Conservation (phyloP, 2,797 vertebrate species). For the Chelon auratus region DNA sequence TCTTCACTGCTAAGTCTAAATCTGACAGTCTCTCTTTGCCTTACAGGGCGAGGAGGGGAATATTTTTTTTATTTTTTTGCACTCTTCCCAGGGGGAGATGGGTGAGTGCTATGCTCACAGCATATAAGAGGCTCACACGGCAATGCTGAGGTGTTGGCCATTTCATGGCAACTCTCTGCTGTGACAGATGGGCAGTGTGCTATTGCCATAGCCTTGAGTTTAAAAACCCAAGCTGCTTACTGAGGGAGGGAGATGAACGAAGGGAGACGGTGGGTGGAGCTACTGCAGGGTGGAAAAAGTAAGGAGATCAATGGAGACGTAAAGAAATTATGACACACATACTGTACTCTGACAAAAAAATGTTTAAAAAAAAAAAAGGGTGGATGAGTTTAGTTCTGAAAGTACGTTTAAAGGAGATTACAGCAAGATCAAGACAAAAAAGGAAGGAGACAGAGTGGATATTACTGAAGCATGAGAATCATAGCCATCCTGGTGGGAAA, state of each 20-base stretch:
- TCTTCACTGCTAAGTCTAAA: constrained; percentile 63
- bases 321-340: constrained; percentile 28
- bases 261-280: constrained; percentile 51
- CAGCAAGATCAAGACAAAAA: constrained; percentile 11
- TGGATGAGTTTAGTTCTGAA: constrained; percentile 38
- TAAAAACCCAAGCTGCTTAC: constrained; percentile 80
- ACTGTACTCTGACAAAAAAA: constrained; percentile 37
- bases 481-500: constrained; percentile 53
- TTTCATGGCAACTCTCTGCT: constrained; percentile 74
- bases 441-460: constrained; percentile 41
- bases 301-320: constrained; percentile 27
- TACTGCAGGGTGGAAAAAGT: constrained; percentile 20
- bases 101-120: constrained; percentile 71
- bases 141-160: constrained; percentile 76
- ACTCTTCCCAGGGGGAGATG: constrained; percentile 61
- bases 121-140: constrained; percentile 77
- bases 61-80: constrained; percentile 12
- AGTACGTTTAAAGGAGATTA: constrained; percentile 26
- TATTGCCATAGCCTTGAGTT: constrained; percentile 76
- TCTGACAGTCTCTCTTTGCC: constrained; percentile 72
- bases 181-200: constrained; percentile 80
- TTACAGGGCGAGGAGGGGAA: constrained; percentile 60
- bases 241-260: constrained; percentile 63
- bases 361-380: constrained; percentile 6
- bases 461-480: constrained; percentile 46